These are phyloP conservation scores for Styela clava DNA, from an alignment of 23 tunicate species.

Conservation along the genomic window DNA sequence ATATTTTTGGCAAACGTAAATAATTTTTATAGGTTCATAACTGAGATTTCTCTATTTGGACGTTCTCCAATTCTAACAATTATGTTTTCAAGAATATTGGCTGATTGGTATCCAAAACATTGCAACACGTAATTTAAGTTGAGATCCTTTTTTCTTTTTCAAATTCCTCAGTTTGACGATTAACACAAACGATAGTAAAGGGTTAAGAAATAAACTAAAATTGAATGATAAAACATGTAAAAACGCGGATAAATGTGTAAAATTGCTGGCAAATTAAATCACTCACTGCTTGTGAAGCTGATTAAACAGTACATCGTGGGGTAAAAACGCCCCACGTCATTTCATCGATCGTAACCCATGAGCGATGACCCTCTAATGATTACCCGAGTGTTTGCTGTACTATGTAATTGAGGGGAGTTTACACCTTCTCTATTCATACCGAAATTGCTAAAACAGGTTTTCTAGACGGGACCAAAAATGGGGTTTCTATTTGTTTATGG, in stretches of 20 bases:
- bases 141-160: too few relatives aligned
- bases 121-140: too few relatives aligned
- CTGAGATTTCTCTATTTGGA: too few relatives aligned
- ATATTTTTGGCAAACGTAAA: too few relatives aligned
- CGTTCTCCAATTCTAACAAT: too few relatives aligned
- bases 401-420: constrained; percentile 34
- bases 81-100: too few relatives aligned
- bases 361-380: constrained; percentile 35
- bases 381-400: constrained; percentile 33
- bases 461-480: background rate
- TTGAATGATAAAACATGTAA: constrained; percentile 1
- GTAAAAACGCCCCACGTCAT: constrained; percentile 24
- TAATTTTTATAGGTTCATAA: too few relatives aligned
- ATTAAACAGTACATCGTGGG: constrained; percentile 8
- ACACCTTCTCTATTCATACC: constrained; percentile 22
- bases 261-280: background rate
- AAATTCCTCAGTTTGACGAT: too few relatives aligned
- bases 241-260: background rate
- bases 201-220: too few relatives aligned
- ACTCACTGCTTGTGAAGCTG: constrained; percentile 16
- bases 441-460: background rate
- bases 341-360: constrained; percentile 11
- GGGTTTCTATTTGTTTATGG: background rate
- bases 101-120: too few relatives aligned
- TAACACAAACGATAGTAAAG: too few relatives aligned